Base-by-base conservation (phyloP, 2,888 invertebrate species). In the Dasysyrphus albostriatus region DNA sequence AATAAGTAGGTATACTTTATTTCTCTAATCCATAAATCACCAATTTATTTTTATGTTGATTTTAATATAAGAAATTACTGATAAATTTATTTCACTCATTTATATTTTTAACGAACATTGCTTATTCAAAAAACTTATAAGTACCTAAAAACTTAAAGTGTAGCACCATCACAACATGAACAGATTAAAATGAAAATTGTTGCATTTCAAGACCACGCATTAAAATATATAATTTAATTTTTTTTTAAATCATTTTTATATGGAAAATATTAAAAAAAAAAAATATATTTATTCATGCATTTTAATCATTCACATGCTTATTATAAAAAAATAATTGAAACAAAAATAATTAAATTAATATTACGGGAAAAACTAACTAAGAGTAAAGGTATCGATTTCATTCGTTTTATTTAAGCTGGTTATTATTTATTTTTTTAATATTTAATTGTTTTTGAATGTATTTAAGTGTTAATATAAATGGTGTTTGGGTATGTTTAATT, bases 341-440 rank as follows among this genome's bases (percentile, higher is more conserved):
- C 37, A 56, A 65, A 34, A 19, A 16, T 34, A 44, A 44, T 34
- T 0, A 65, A 65, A 65, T 32, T 32, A 47, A 61, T 16, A 67
- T 67, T 44, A 82, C 24, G 77, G 81, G 69, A 76, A 58, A 54
- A 77, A 79, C 69, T 79, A 85, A 78, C 47, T 81, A 81, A 67
- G 58, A 76, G 72, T 81, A 76, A 65, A 65, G 72, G 59, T 84
- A 81, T 83, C 14, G 42, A 84, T 76, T 76, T 81, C 70, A 84
- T 77, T 85, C 61, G 67, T 69, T 76, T 81, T 81, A 82, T 82
- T 85, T 82, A 85, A 63, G 69, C 85, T 85, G 85, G 73, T 78
- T 77, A 63, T 85, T 85, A 85, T 82, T 85, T 85, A 85, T 54
- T 61, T 54, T 61, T 61, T 82, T 39, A 61, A 65, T 75, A 51